Conservation (phyloP, 1,140 invertebrate genomes). For the Stenopsyche tienmushanensis region DNA sequence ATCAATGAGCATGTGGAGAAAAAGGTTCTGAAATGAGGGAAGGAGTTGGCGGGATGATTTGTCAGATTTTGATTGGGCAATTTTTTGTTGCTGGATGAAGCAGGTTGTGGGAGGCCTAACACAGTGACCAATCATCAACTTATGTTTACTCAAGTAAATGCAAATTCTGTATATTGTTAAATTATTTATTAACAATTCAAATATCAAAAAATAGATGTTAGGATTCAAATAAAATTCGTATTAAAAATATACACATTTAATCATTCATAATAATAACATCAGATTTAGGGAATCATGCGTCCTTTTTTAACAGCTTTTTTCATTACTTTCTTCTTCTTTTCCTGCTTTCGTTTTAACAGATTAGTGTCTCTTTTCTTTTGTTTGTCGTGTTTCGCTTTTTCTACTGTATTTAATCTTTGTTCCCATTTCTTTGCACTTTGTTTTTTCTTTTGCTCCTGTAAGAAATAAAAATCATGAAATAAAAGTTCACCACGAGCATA, state of each 20-base stretch:
- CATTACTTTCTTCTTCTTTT: constrained; percentile 70
- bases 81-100: too few species aligned
- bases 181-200: too few species aligned
- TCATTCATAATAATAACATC: constrained; percentile 23
- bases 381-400: constrained; percentile 62
- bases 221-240: too few species aligned
- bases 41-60: too few species aligned
- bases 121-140: too few species aligned
- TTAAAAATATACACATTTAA: neutral
- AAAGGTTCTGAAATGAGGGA: too few species aligned
- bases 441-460: constrained; percentile 65
- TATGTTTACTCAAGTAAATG: too few species aligned
- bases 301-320: constrained; percentile 75
- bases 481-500: neutral
- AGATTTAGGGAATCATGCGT: constrained; percentile 62
- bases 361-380: constrained; percentile 72
- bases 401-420: constrained; percentile 57
- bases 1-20: too few species aligned
- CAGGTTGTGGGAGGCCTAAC: too few species aligned
- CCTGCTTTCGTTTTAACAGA: constrained; percentile 67
- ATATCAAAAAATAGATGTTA: too few species aligned
- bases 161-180: too few species aligned
- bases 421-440: constrained; percentile 72
- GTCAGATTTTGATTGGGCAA: too few species aligned
- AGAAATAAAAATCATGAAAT: constrained; percentile 14